Base-by-base conservation (phyloP, 2,113 vertebrate species). In the Scartelaos histophorus region DNA sequence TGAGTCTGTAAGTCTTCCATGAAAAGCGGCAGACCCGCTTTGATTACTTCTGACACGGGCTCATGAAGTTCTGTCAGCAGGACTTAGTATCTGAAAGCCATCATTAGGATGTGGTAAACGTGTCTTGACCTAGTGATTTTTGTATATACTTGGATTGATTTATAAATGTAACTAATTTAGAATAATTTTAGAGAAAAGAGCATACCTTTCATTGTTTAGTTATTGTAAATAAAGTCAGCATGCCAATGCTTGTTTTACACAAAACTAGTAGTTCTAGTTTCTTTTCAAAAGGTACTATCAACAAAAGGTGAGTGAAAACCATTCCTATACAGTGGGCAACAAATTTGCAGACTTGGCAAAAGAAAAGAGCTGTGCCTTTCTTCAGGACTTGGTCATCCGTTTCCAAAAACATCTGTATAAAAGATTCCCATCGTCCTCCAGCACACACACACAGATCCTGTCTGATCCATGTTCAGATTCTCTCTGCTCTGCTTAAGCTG, bases 401-500 rank as follows among this genome's bases (percentile, higher is more conserved):
- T 15, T 70, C 67, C 67, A 65, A 77, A 83, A 78, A 79, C 49
- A 70, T 17, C 38, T 78, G 79, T 71, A 64, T 61, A 66, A 85
- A 79, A 67, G 22, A 21, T 46, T 65, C 46, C 68, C 69, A 76
- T 78, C 73, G 72, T 74, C 60, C 74, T 54, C 74, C 67, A 82
- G 75, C 69, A 81, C 81, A 82, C 70, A 69, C 47, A 66, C 19
- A 58, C 13, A 73, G n/a, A 77, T 49, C n/a, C 68, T 73, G 61
- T 69, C 67, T 62, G 58, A 75, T 85, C 80, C 81, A 43, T 82
- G 82, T 21, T 79, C 82, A 93, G 91, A 90, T 91, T 91, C 84
- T 79, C 69, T 81, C 78, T 87, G 88, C 81, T 92, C 89, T 92
- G 91, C 92, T 93, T 93, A 92, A 92, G 91, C 90, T 89, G 76